Evolutionary conservation across 2,888 invertebrate genomes (phyloP), one percentile per base, ranked within the genome.

Genomic region (Tiphia femorata): DNA sequence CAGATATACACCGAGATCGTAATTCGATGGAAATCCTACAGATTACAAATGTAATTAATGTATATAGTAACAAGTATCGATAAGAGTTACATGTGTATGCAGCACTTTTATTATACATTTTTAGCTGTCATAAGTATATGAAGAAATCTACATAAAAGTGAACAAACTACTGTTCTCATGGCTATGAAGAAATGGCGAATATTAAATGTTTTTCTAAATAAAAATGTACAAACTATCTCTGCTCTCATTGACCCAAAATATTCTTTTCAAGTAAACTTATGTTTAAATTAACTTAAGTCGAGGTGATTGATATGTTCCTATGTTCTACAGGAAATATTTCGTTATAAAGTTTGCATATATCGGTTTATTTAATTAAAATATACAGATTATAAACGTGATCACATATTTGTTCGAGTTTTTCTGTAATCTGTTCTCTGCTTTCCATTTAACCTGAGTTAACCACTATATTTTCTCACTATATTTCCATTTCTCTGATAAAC

Each of bases 361-460:
- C 54, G 66, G 60, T 78, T 76, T 73, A 70, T 78, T 78, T 80
- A 77, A 80, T 80, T 81, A 80, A 81, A 82, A 81, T 81, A 80
- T 81, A 81, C 80, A 80, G 73, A 66, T 75, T 78, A 73, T 69
- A 79, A 77, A 76, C 72, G 72, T 67, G 67, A 78, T 79, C 79
- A 76, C 77, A 79, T 75, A 73, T 77, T 77, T 75, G 70, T 79
- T 76, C 74, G 65, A 73, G 64, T 65, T 67, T 54, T 52, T 27
- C 29, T 35, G 60, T 47, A 38, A 58, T 49, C 40, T 64, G 61
- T 25, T 51, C 56, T 49, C 21, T 27, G n/a, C 51, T 27, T 47
- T 46, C 23, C n/a, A n/a, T 52, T 69, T 64, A 61, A 70, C 64
- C 66, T 64, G 68, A 68, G 67, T 67, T 70, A 66, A 68, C 43